Evolutionary conservation across 2,888 invertebrate species (phyloP), one percentile per base, ranked within the genome.

Genomic region (Chesias legatella): DNA sequence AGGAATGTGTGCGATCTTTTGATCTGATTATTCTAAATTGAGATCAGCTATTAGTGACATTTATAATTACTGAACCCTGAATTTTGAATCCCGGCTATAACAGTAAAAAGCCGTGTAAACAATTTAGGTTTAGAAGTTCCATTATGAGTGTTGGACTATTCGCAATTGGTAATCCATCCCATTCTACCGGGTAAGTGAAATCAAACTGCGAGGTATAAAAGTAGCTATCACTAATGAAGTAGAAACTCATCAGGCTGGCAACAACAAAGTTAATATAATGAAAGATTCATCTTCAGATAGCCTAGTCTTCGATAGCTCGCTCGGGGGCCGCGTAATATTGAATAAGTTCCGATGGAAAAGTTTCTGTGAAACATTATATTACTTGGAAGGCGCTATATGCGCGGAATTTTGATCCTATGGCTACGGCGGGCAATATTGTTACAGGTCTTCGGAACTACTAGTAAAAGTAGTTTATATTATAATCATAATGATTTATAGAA

Each of bases 351-450:
- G 68, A 76, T 82, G 76, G 60, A 49, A 66, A 84, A 85, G 75
- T 85, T 85, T 72, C 68, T 58, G 64, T 67, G 74, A 75, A 84
- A 81, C 82, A 85, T 84, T 80, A 82, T 83, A 85, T 85, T 80
- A 76, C 74, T 79, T 80, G 60, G 70, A 60, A 59, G 61, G 46
- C 56, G 68, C 71, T 66, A 72, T 72, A 71, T 63, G 56, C 57
- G 57, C 65, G 64, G 81, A 83, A 84, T 83, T 79, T 79, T 76
- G 79, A 84, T 84, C 75, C 68, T 80, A 73, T 68, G 74, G 75
- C 74, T 70, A 70, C 56, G 59, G 47, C 47, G 44, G 43, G 27
- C 25, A 27, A 10, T 20, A 35, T 23, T 43, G 33, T 36, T 47
- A 21, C 10, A 30, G 1, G 2, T 17, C 5, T 17, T 17, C 5